phyloP scores from a whole-genome alignment of 2,797 vertebrate species.

The Lindbergichthys nudifrons region DNA sequence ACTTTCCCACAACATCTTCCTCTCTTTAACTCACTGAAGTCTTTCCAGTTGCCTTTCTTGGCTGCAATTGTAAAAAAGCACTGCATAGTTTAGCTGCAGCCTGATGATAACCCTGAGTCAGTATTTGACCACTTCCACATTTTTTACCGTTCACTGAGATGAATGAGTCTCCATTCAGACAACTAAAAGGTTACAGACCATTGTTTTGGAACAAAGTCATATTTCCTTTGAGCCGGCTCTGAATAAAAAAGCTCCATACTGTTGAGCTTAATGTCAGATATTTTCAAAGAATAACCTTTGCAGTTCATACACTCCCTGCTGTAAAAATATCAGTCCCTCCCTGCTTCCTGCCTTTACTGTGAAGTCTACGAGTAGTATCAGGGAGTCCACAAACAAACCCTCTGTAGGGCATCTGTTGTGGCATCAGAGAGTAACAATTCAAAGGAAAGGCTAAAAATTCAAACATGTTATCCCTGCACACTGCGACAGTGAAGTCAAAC shows the following conservation, averaged over 20 bases:
- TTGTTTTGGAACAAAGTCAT: slow-evolving; percentile 65
- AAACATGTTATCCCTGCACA: slow-evolving; percentile 39
- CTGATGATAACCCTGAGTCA: slow-evolving; percentile 61
- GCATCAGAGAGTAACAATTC: slow-evolving; percentile 44
- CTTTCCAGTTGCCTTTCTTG: slow-evolving; percentile 35
- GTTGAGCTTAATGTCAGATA: slow-evolving; percentile 64
- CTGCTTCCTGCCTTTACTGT: slow-evolving; percentile 54
- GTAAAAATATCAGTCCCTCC: slow-evolving; percentile 70
- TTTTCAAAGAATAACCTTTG: slow-evolving; percentile 77
- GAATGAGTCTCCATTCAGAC: slow-evolving; percentile 59
- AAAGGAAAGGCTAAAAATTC: slow-evolving; percentile 41
- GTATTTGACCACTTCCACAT: slow-evolving; percentile 52
- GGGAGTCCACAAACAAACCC: slow-evolving; percentile 8
- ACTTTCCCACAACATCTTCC: slow-evolving; percentile 86
- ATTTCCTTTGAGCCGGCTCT: slow-evolving; percentile 34
- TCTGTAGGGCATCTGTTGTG: slow-evolving; percentile 50
- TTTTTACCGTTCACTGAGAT: slow-evolving; percentile 44
- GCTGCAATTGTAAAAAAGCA: slow-evolving; percentile 72
- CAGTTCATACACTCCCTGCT: slow-evolving; percentile 63
- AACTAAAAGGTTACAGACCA: slow-evolving; percentile 70
- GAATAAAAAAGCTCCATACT: slow-evolving; percentile 61
- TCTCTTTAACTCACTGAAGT: slow-evolving; percentile 65
- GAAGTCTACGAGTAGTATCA: slow-evolving; percentile 6
- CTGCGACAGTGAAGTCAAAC: slow-evolving; percentile 35
- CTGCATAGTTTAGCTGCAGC: slow-evolving; percentile 56